Evolutionary conservation across 1,140 invertebrate species (phyloP).

Genomic region (Leptinotarsa lineolata): DNA sequence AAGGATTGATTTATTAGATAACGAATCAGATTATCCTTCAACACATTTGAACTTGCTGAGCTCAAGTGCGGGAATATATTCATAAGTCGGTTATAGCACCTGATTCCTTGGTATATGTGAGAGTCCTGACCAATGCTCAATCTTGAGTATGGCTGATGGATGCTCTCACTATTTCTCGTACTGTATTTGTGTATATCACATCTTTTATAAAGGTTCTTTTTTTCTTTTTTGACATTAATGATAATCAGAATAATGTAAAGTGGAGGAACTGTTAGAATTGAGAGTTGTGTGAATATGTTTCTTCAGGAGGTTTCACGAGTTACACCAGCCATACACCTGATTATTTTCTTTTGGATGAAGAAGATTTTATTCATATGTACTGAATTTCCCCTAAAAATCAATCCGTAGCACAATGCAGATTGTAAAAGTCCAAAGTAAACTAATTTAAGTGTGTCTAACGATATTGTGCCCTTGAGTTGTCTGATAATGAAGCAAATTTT

Average conservation of each 20-base stretch:
- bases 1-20: no score
- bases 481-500: no score
- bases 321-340: background rate
- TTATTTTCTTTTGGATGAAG: constrained; percentile 25
- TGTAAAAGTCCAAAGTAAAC: background rate
- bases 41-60: no score
- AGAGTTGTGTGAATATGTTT: no score
- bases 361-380: constrained; percentile 12
- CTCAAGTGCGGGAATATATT: no score
- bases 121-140: constrained; percentile 14
- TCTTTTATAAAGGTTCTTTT: background rate
- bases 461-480: constrained; percentile 3
- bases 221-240: constrained; percentile 13
- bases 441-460: constrained; percentile 17
- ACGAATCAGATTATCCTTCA: no score
- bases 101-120: no score
- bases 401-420: background rate
- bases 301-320: no score
- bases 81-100: no score
- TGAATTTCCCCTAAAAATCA: constrained; percentile 15
- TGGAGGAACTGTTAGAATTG: no score
- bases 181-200: constrained; percentile 10
- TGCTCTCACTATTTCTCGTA: no score
- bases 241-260: constrained; percentile 7
- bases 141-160: constrained; percentile 10